Conservation (phyloP, 2,113 vertebrate species). For the Trichomycterus rosablanca region DNA sequence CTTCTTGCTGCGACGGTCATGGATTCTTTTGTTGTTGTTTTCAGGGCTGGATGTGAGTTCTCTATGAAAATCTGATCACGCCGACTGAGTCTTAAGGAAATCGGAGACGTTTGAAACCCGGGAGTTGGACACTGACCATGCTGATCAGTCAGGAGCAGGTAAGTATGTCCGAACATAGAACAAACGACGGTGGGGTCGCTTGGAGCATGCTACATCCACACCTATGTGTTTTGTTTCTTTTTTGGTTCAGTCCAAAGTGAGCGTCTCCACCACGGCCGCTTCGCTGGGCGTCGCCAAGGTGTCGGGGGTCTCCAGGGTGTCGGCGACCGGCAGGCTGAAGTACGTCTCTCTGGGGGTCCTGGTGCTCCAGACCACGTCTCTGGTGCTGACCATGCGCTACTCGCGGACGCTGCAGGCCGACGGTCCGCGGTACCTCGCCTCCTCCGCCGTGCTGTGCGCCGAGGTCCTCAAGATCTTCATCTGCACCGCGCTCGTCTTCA, state of each 20-base stretch:
- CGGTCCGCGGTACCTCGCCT: constrained; percentile 93
- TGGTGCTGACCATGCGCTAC: constrained; percentile 96
- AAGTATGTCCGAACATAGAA: too few relatives aligned
- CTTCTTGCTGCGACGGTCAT: too few relatives aligned
- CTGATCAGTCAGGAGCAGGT: too few relatives aligned
- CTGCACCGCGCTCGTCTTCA: constrained; percentile 86
- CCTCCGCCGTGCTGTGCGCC: constrained; percentile 91
- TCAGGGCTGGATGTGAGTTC: too few relatives aligned
- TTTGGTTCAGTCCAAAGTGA: not conserved
- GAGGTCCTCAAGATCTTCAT: constrained; percentile 89
- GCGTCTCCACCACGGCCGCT: not conserved
- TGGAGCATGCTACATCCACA: too few relatives aligned
- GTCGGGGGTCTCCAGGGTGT: constrained; percentile 52
- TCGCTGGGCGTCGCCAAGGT: not conserved
- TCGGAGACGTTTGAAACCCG: too few relatives aligned
- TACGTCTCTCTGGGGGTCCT: constrained; percentile 91
- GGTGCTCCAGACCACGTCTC: constrained; percentile 93
- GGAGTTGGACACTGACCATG: too few relatives aligned
- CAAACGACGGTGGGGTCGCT: too few relatives aligned
- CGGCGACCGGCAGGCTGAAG: constrained; percentile 71
- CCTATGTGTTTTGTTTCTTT: too few relatives aligned
- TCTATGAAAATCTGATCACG: too few relatives aligned
- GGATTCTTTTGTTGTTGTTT: too few relatives aligned
- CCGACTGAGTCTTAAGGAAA: too few relatives aligned
- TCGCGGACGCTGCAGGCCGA: constrained; percentile 90